Conservation (phyloP, 2,113 vertebrate genomes). For the Butorides virescens region DNA sequence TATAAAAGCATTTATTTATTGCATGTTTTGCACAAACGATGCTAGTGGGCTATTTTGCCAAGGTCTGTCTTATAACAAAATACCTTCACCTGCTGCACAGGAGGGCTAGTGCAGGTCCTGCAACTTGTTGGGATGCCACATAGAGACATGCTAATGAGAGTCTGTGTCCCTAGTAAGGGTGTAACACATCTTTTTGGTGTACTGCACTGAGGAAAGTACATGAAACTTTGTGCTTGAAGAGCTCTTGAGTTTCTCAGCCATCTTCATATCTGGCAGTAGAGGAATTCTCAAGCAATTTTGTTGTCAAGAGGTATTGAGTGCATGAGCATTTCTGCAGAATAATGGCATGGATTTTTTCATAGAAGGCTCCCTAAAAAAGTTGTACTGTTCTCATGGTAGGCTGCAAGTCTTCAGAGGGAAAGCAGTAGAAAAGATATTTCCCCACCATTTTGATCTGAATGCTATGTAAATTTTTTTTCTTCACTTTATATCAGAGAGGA, state of each 20-base stretch:
- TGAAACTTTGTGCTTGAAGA: neutral
- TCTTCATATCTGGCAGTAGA: neutral
- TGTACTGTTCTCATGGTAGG: neutral
- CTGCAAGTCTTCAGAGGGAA: neutral
- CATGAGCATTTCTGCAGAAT: neutral
- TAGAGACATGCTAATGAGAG: neutral
- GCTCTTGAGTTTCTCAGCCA: neutral
- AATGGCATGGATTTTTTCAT: neutral
- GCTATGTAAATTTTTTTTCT: neutral
- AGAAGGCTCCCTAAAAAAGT: neutral
- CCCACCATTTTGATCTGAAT: neutral
- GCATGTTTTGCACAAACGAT: neutral
- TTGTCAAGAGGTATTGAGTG: neutral
- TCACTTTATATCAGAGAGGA: neutral
- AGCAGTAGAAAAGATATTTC: neutral
- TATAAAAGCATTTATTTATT: neutral
- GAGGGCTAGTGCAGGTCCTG: neutral
- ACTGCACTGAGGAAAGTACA: neutral
- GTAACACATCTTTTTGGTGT: neutral
- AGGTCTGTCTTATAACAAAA: neutral
- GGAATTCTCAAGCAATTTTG: neutral
- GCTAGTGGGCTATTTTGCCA: neutral
- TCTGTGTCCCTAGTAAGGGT: rapidly evolving
- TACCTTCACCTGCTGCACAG: neutral
- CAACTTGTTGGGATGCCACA: neutral